phyloP scores from a whole-genome alignment of 2,113 vertebrate species.

The Bubo bubo region DNA sequence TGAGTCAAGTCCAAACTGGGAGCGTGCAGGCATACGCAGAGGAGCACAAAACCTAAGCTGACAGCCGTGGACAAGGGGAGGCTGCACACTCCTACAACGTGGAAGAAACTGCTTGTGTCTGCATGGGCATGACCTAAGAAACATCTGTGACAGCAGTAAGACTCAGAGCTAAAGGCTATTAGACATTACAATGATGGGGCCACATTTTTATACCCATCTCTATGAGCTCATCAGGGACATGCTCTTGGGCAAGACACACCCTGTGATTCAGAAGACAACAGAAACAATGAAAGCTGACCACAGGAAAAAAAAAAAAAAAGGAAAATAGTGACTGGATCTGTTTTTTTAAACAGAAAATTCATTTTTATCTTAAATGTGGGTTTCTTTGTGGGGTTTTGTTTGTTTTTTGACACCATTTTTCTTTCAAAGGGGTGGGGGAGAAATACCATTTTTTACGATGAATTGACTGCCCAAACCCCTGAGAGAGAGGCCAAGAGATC shows the following conservation, averaged over 20 bases:
- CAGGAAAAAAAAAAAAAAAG: neutral
- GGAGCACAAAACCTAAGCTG: constrained; percentile 34
- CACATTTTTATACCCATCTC: neutral
- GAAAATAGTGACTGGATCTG: neutral
- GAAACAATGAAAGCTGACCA: neutral
- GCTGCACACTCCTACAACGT: neutral
- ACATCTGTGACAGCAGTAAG: neutral
- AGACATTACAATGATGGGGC: neutral
- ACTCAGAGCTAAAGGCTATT: neutral
- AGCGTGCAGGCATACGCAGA: neutral
- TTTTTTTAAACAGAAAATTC: neutral
- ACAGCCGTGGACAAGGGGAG: neutral
- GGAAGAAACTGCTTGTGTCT: neutral
- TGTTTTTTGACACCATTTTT: neutral
- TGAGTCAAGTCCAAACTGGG: constrained; percentile 27
- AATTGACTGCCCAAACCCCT: neutral
- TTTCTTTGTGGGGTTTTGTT: neutral
- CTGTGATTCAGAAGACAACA: neutral
- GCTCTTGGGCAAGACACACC: neutral
- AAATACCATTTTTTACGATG: neutral
- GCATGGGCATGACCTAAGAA: neutral
- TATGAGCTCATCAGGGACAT: neutral
- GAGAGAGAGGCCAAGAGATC: neutral
- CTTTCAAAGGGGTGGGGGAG: neutral
- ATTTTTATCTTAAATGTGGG: neutral